phyloP scores from a whole-genome alignment of 2,888 invertebrate genomes.

The Eristalis arbustorum region DNA sequence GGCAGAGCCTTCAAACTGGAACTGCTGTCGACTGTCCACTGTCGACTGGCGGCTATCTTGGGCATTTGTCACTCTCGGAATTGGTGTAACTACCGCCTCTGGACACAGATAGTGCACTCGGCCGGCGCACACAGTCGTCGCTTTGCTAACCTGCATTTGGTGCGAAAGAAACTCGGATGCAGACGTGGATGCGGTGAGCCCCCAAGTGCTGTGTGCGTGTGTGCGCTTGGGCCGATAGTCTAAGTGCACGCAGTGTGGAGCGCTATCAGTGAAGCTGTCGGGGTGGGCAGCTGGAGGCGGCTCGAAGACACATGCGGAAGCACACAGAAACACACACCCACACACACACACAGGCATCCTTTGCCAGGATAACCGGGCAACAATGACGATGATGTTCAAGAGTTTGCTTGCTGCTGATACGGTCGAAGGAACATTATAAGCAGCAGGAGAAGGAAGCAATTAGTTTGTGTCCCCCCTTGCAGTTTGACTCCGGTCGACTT shows the following conservation, averaged over 20 bases:
- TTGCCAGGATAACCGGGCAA: not conserved
- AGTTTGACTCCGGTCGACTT: conserved; percentile 1
- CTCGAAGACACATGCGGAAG: not conserved
- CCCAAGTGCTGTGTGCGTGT: not conserved
- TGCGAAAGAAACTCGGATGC: not conserved
- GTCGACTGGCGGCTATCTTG: conserved; percentile 12
- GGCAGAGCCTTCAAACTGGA: not conserved
- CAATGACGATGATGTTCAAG: not conserved
- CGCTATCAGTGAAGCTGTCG: not conserved
- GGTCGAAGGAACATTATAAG: not conserved
- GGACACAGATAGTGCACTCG: conserved; percentile 7
- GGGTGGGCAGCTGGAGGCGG: too few relatives aligned
- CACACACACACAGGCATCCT: not conserved
- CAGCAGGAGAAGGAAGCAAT: conserved; percentile 50
- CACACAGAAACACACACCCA: not conserved
- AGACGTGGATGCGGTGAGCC: not conserved
- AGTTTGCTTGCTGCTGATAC: not conserved
- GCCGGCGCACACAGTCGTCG: not conserved
- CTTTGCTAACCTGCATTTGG: conserved; percentile 39
- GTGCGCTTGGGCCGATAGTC: not conserved
- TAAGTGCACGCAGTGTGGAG: not conserved
- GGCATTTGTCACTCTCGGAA: conserved; percentile 26
- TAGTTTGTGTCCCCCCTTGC: conserved; percentile 48
- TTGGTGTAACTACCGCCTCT: conserved; percentile 17
- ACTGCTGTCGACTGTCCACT: not conserved